phyloP scores from a whole-genome alignment of 2,888 invertebrate species.

The Aleiodes leptofemur region DNA sequence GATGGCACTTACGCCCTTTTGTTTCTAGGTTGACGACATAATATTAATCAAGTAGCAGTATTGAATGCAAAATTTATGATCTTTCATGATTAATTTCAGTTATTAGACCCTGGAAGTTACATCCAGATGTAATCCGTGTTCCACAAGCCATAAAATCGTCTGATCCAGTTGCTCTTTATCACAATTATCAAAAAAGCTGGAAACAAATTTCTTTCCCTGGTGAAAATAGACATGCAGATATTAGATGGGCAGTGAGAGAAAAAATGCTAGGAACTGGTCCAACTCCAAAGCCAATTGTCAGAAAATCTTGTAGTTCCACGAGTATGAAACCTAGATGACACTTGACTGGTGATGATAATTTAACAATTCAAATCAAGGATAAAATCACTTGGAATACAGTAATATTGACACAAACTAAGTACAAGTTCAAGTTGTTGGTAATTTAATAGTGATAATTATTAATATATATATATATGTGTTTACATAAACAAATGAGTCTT shows the following conservation, averaged over 20 bases:
- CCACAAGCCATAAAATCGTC: conserved; percentile 75
- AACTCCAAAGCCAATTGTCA: conserved; percentile 65
- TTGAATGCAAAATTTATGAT: conserved; percentile 3
- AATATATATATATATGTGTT: conserved; percentile 2
- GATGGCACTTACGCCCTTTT: too few relatives aligned
- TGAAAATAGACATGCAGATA: conserved; percentile 81
- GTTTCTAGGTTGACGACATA: too few relatives aligned
- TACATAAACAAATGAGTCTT: conserved; percentile 40
- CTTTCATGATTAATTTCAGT: conserved; percentile 75
- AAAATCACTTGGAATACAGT: conserved; percentile 20
- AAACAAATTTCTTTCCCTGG: conserved; percentile 86
- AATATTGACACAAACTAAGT: background rate
- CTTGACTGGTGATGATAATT: conserved; percentile 21
- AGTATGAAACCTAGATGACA: conserved; percentile 63
- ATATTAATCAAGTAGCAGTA: background rate
- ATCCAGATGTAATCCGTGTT: conserved; percentile 68
- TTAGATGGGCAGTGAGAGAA: conserved; percentile 84
- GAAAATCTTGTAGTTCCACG: conserved; percentile 58
- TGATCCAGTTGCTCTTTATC: conserved; percentile 87
- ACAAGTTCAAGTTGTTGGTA: too few relatives aligned
- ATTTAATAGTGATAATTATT: conserved; percentile 32
- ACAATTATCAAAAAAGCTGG: conserved; percentile 86
- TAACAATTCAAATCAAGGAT: conserved; percentile 1
- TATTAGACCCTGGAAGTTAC: conserved; percentile 78
- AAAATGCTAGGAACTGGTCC: conserved; percentile 80